Percentiles rank a stretch among this genome's conserved stretches.
These are phyloP conservation scores for Barbus barbus DNA, from an alignment of 2,113 vertebrate species.

Conservation along the genomic window DNA sequence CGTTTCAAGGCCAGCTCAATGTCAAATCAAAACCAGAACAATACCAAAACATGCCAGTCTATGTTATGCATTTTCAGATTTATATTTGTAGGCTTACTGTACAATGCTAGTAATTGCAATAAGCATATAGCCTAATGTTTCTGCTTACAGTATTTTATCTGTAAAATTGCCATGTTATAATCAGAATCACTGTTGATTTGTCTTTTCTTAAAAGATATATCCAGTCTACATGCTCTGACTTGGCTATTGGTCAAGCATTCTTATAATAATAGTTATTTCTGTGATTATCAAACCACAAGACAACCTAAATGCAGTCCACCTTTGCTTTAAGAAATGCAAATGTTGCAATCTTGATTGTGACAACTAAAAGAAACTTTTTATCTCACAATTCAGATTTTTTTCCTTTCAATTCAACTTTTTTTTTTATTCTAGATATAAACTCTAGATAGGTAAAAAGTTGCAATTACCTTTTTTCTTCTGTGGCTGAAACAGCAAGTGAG, in stretches of 20 bases:
- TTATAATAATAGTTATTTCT: not conserved
- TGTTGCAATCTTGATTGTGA: too few species aligned
- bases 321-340: not conserved
- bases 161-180: not conserved
- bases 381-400: too few species aligned
- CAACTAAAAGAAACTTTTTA: too few species aligned
- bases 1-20: not conserved
- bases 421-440: too few species aligned
- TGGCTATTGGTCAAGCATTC: not conserved
- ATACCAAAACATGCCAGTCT: not conserved
- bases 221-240: not conserved
- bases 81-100: not conserved
- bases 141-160: not conserved
- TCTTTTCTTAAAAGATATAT: not conserved
- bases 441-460: too few species aligned
- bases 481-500: too few species aligned
- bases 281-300: not conserved
- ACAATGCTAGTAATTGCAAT: not conserved
- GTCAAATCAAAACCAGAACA: not conserved
- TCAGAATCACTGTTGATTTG: not conserved
- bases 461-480: too few species aligned
- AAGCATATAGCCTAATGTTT: not conserved
- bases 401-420: too few species aligned
- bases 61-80: not conserved
- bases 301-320: not conserved